These are phyloP conservation scores for Ceramica pisi DNA, from an alignment of 2,888 invertebrate genomes.

Conservation along the genomic window DNA sequence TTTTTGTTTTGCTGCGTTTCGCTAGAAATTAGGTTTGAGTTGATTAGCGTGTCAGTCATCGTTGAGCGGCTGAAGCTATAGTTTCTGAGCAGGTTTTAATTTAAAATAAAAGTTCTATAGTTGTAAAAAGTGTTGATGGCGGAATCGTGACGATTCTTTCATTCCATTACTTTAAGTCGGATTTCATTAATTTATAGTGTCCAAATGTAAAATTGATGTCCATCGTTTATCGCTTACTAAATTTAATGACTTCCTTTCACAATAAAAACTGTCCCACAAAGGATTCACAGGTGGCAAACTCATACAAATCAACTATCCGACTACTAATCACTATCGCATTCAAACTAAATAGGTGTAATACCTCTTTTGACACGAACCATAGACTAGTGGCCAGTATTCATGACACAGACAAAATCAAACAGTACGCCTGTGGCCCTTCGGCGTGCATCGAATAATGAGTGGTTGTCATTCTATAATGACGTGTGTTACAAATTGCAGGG, in stretches of 20 bases:
- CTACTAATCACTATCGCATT: constrained; percentile 38
- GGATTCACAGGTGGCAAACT: constrained; percentile 29
- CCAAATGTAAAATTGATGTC: constrained; percentile 4
- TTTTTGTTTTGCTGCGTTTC: constrained; percentile 3
- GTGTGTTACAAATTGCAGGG: constrained; percentile 74
- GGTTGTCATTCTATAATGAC: constrained; percentile 74
- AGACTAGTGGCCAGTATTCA: constrained; percentile 56
- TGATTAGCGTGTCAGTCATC: not conserved
- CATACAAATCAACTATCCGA: constrained; percentile 33
- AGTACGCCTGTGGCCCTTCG: constrained; percentile 52
- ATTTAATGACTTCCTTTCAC: constrained; percentile 34
- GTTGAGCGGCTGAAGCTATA: constrained; percentile 4
- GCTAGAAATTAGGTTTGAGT: not conserved
- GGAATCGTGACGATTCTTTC: not conserved
- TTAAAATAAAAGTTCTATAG: not conserved
- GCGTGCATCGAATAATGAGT: constrained; percentile 71
- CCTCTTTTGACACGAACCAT: constrained; percentile 54
- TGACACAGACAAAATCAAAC: constrained; percentile 55
- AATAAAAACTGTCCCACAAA: constrained; percentile 30
- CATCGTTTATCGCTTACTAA: not conserved
- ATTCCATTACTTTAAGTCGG: not conserved
- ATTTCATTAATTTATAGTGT: not conserved
- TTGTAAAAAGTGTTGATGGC: not conserved
- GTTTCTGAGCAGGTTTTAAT: not conserved
- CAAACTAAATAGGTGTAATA: constrained; percentile 54